phyloP scores from a whole-genome alignment of 1,140 invertebrate genomes.

The Ceratina calcarata region DNA sequence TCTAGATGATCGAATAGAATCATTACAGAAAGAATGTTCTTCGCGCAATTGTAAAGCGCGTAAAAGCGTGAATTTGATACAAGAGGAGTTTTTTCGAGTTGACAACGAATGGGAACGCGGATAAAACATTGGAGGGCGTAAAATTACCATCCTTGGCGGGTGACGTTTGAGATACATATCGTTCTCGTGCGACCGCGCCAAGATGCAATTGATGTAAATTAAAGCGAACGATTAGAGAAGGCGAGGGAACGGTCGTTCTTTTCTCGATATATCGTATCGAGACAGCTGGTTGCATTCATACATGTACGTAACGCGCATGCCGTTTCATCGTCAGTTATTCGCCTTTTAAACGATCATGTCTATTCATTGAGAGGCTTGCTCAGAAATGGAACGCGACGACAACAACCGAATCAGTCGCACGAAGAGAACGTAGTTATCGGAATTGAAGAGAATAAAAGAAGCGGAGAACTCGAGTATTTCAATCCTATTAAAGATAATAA shows the following conservation, averaged over 20 bases:
- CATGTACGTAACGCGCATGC: neutral
- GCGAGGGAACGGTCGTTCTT: constrained; percentile 11
- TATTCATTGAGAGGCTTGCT: constrained; percentile 6
- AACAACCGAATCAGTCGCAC: neutral
- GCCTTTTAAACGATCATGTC: constrained; percentile 4
- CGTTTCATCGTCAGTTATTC: neutral
- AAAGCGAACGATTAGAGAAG: constrained; percentile 57
- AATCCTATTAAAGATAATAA: too few relatives aligned
- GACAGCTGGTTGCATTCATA: constrained; percentile 51
- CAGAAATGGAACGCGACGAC: constrained; percentile 36
- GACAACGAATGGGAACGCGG: too few relatives aligned
- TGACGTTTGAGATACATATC: neutral
- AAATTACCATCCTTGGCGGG: too few relatives aligned
- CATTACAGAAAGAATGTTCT: too few relatives aligned
- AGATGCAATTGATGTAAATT: constrained; percentile 59
- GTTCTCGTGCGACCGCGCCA: neutral
- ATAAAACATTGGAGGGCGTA: too few relatives aligned
- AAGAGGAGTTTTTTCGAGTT: too few relatives aligned
- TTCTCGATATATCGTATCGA: constrained; percentile 11
- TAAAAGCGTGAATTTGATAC: too few relatives aligned
- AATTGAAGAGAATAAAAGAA: neutral
- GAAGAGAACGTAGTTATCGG: neutral
- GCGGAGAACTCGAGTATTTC: too few relatives aligned
- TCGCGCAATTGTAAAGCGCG: too few relatives aligned
- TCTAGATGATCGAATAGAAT: too few relatives aligned